Evolutionary conservation across 2,797 vertebrate species (phyloP).

Genomic region (Galagoides demidoff): DNA sequence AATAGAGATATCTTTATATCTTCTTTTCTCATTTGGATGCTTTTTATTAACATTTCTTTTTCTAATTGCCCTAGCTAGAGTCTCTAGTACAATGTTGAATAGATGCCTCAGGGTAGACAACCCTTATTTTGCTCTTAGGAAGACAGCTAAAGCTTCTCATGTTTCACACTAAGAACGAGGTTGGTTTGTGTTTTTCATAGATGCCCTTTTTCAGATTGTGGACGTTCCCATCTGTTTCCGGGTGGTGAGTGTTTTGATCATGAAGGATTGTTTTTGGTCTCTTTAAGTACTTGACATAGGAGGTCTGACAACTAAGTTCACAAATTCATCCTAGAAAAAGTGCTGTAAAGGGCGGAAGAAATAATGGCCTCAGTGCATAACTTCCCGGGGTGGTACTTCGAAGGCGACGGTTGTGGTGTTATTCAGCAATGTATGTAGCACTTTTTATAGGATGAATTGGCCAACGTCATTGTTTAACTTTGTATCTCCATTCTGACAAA

Average conservation of each 20-base stretch:
- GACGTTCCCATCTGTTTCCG: not conserved
- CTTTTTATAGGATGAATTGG: too few species aligned
- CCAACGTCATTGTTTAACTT: too few species aligned
- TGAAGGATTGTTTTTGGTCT: not conserved
- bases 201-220: not conserved
- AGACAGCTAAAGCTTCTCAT: not conserved
- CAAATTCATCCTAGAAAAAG: too few species aligned
- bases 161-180: not conserved
- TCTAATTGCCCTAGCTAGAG: not conserved
- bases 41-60: not conserved
- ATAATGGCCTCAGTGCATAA: too few species aligned
- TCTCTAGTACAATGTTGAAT: not conserved
- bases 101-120: not conserved
- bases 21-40: not conserved
- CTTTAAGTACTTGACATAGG: not conserved
- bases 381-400: too few species aligned
- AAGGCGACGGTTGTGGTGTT: too few species aligned
- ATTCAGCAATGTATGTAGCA: too few species aligned
- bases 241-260: not conserved
- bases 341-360: too few species aligned
- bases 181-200: not conserved
- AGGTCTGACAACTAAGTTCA: too few species aligned
- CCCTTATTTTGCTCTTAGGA: not conserved
- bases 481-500: not conserved
- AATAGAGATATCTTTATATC: not conserved